Base-by-base conservation (phyloP, 2,888 invertebrate genomes). In the Tenthredo distinguenda region DNA sequence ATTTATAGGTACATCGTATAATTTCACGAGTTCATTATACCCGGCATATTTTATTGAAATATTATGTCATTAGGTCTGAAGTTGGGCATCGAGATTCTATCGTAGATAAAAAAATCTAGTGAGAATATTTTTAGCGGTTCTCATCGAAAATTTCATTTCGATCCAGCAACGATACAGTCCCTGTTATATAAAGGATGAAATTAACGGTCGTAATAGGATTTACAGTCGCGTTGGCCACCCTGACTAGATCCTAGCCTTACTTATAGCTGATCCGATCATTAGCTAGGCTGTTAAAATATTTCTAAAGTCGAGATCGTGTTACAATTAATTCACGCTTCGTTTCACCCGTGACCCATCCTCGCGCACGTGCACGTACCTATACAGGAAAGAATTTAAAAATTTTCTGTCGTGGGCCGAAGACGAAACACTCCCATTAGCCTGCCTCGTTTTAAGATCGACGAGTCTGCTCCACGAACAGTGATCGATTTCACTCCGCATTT, bases 261-360 rank as follows among this genome's bases (percentile, higher is more conserved):
- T 26, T 40, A 40, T 10, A 21, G 43, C 76, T 10, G 71, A 72
- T 34, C 76, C 15, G 21, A 31, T 79, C 37, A 79, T 79, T 62
- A 62, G 62, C 26, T 79, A 79, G 79, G 37, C 79, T 26, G 50
- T 79, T 50, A 34, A 79, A 79, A 79, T 79, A 58, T 79, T 79
- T 58, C 37, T 37, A 31, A 76, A 47, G 21, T 58, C 18, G 34
- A 26, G 50, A 79, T 79, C 79, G 79, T 79, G 79, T 79, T 58
- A 79, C 79, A 79, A 79, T 79, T 79, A 79, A 79, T 79, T 79
- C 79, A 79, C 55, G 79, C 79, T 47, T 34, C n/a, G 31, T 77
- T 77, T 47, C 77, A 74, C 55, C 55, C 15, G 50, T 31, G 68
- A 68, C 68, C 72, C 40, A 37, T 74, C 18, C n/a, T 43, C 37